Evolutionary conservation across 2,113 vertebrate genomes (phyloP), one percentile per base, ranked within the genome.

Genomic region (Silurus meridionalis): DNA sequence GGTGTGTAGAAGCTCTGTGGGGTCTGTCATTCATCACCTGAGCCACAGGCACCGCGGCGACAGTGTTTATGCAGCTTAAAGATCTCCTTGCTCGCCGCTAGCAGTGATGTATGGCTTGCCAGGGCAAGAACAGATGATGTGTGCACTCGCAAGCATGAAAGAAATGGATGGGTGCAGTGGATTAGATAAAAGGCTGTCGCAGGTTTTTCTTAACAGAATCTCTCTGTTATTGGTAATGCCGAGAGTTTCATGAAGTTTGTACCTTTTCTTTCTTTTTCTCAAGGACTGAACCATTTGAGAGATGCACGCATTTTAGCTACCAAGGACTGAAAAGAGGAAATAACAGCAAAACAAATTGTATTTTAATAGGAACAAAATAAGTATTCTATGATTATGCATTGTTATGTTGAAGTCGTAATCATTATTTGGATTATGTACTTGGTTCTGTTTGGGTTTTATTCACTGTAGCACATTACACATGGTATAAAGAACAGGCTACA

Each of bases 1-100:
- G 83, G 72, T 19, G 21, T 77, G 72, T 78, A 63, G 71, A 53
- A 78, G 23, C 85, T 52, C 85, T 74, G 85, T 86, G 85, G 67
- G 79, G 79, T 82, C 85, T 57, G 15, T 46, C 87, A 83, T 89
- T 87, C 86, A 80, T 89, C 88, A 87, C 55, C 72, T 80, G 86
- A 79, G 75, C 86, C 75, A 85, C 63, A 21, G 78, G 85, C 37
- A 82, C 53, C 78, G 61, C 55, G 0, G 46, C 25, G 87, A 86
- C 85, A 84, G 80, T 84, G 87, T 88, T 86, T 88, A 88, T 83
- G 50, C 87, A 84, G 50, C 87, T 88, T 82, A 88, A 87, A 88
- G 88, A 90, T 82, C 81, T 86, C 58, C 77, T 82, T 23, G 78
- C 81, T 86, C 21, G 6, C 48, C 61, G 83, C 46, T 48, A 86